Percentiles rank a stretch among this genome's conserved stretches.
Evolutionary conservation across 2,113 vertebrate species (phyloP).

Genomic region (Rhipidura dahli): DNA sequence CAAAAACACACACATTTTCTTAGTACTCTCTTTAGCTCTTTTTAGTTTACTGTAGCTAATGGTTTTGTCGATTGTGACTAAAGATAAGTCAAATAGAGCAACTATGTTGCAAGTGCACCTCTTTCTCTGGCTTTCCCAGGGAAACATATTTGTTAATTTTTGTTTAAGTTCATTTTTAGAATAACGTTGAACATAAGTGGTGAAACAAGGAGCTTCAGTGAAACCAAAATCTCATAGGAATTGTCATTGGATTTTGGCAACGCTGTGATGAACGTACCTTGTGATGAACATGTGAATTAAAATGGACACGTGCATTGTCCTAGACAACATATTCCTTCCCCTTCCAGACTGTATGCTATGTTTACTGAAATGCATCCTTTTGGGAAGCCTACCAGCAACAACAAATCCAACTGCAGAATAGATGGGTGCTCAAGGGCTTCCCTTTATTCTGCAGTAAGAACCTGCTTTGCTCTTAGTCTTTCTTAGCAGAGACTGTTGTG

Average conservation of each 20-base stretch:
- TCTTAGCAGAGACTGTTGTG: not conserved
- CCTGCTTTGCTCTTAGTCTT: not conserved
- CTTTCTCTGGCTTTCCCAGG: not conserved
- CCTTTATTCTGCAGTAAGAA: not conserved
- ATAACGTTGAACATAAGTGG: not conserved
- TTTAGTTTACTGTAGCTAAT: not conserved
- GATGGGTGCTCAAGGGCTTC: not conserved
- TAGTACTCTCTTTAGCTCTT: not conserved
- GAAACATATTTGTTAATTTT: not conserved
- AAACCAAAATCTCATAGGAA: not conserved
- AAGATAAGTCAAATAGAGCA: not conserved
- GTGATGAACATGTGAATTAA: not conserved
- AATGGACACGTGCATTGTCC: not conserved
- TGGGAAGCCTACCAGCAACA: not conserved
- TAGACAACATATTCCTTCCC: not conserved
- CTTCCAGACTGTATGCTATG: not conserved
- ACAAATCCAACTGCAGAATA: not conserved
- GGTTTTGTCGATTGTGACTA: not conserved
- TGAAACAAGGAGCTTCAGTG: not conserved
- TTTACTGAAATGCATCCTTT: not conserved
- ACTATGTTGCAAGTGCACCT: not conserved
- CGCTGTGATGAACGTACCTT: fast-evolving
- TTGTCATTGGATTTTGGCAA: not conserved
- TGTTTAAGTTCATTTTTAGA: not conserved
- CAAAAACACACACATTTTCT: not conserved